A percentile compares a stretch with the other conserved stretches of the same genome.
Conservation (phyloP, 1,140 invertebrate genomes). For the Drosophila miranda region DNA sequence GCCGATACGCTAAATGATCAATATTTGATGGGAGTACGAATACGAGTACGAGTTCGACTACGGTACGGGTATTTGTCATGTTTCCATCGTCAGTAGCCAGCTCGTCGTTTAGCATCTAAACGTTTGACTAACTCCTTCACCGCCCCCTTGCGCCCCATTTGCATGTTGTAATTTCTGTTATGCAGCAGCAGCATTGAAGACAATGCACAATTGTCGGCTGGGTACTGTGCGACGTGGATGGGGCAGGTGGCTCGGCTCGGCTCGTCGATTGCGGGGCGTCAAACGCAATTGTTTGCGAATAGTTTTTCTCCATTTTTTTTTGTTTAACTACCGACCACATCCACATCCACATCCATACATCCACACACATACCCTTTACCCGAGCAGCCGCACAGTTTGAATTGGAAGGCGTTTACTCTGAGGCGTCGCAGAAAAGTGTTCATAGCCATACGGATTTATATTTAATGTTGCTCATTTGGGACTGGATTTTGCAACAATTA, state of each 20-base stretch:
- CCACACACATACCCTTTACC: too few species aligned
- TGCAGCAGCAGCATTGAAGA: slow-evolving; percentile 37
- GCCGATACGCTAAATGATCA: slow-evolving; percentile 49
- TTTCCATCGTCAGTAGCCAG: slow-evolving; percentile 25
- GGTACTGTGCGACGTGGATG: too few species aligned
- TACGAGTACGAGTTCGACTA: too few species aligned
- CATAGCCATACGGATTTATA: slow-evolving; percentile 24
- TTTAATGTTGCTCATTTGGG: slow-evolving; percentile 43
- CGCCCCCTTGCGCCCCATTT: slow-evolving; percentile 17
- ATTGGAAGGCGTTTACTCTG: slow-evolving; percentile 8
- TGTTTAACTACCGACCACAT: slow-evolving; percentile 32
- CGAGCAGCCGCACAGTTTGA: background rate
- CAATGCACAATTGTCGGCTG: slow-evolving; percentile 48
- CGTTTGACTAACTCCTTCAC: slow-evolving; percentile 17
- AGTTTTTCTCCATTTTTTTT: slow-evolving; percentile 31
- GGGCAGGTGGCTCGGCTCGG: too few species aligned
- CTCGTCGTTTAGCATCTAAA: slow-evolving; percentile 41
- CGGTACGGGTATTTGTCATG: slow-evolving; percentile 39
- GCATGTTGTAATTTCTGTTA: slow-evolving; percentile 51
- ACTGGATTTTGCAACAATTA: slow-evolving; percentile 48
- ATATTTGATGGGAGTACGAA: slow-evolving; percentile 36
- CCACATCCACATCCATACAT: slow-evolving; percentile 20
- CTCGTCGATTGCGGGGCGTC: slow-evolving; percentile 22
- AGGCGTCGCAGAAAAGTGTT: slow-evolving; percentile 17
- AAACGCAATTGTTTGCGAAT: slow-evolving; percentile 53